Conservation (phyloP, 2,797 vertebrate genomes). For the Erethizon dorsatum region DNA sequence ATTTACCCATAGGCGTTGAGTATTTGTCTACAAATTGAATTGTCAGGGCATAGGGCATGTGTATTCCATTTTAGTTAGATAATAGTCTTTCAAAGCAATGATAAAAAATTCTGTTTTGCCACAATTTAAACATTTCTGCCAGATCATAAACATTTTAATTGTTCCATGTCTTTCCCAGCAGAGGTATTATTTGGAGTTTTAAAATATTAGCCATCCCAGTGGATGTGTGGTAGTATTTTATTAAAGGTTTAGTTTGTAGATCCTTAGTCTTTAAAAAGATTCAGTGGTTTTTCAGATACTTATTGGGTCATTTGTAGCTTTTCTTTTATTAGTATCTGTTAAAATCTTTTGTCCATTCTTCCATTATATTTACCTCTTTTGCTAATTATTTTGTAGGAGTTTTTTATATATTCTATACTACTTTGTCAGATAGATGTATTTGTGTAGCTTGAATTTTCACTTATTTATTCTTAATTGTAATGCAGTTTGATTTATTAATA, state of each 20-base stretch:
- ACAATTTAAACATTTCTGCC: neutral
- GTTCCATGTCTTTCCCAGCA: neutral
- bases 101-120: neutral
- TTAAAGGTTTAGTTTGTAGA: neutral
- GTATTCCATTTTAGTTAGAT: neutral
- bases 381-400: constrained; percentile 2
- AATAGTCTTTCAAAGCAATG: constrained; percentile 32
- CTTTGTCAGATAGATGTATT: neutral
- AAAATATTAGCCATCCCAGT: neutral
- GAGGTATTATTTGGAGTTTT: neutral
- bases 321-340: neutral
- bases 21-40: neutral
- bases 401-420: neutral
- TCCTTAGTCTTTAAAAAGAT: neutral
- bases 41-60: neutral
- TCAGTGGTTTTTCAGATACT: neutral
- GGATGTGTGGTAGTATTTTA: neutral
- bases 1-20: neutral
- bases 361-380: neutral
- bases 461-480: constrained; percentile 13
- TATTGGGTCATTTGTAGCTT: neutral
- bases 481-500: neutral
- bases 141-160: neutral
- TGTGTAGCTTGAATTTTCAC: neutral
- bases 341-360: neutral